Evolutionary conservation across 2,113 vertebrate species (phyloP).

Genomic region (Pygoscelis adeliae): DNA sequence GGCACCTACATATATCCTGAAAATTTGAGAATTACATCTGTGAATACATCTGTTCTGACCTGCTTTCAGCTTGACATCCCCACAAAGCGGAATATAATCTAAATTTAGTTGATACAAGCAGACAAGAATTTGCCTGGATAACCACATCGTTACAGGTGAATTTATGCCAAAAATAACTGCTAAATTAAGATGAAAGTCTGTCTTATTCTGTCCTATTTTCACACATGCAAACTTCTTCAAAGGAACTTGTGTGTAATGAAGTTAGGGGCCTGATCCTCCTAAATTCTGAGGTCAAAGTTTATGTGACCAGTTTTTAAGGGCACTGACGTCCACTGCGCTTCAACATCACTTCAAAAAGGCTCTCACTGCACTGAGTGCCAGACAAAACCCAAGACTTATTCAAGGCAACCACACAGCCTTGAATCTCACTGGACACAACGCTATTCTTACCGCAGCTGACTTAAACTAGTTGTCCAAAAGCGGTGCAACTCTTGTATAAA

Average conservation of each 20-base stretch:
- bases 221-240: not conserved
- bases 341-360: not conserved
- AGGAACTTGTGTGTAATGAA: not conserved
- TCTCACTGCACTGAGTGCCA: not conserved
- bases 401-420: not conserved
- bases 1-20: not conserved
- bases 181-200: not conserved
- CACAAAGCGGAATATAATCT: not conserved
- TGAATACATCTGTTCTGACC: not conserved
- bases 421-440: not conserved
- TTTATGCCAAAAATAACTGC: not conserved
- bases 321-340: not conserved
- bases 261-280: not conserved
- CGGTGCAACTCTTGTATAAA: not conserved
- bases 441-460: not conserved
- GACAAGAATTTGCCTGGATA: not conserved
- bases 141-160: not conserved
- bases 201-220: not conserved
- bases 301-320: not conserved
- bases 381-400: not conserved
- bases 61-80: not conserved
- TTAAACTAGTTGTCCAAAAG: not conserved
- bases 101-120: not conserved
- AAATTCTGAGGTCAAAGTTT: not conserved
- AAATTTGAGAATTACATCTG: not conserved